Evolutionary conservation across 2,888 invertebrate genomes (phyloP).

Genomic region (Diabrotica balteata): DNA sequence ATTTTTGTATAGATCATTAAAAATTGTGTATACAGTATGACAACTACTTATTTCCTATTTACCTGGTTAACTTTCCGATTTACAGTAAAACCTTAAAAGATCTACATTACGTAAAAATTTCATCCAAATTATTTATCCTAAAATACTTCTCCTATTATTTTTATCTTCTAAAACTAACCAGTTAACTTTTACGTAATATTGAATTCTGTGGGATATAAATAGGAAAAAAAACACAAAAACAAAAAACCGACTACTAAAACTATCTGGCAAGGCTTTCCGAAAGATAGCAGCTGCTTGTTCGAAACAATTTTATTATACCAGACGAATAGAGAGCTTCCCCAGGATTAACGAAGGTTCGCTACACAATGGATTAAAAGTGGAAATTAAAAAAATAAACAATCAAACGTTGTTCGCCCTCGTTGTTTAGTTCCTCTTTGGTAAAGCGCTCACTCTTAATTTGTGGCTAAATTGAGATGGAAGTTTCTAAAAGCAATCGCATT

Average conservation of each 20-base stretch:
- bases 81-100: no score
- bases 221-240: no score
- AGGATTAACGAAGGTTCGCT: constrained; percentile 26
- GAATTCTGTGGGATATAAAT: no score
- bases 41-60: no score
- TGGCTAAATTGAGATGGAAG: constrained; percentile 20
- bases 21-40: no score
- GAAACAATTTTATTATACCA: constrained; percentile 23
- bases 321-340: constrained; percentile 19
- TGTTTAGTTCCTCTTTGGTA: constrained; percentile 13
- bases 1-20: no score
- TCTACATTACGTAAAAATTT: no score
- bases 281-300: constrained; percentile 17
- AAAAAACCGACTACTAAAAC: background rate
- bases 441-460: constrained; percentile 22
- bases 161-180: no score
- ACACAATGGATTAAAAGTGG: constrained; percentile 30
- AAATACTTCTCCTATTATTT: no score
- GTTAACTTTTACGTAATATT: no score
- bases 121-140: no score
- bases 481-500: constrained; percentile 15
- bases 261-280: constrained; percentile 10
- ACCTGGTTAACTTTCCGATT: no score
- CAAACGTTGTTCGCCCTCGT: constrained; percentile 15
- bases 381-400: constrained; percentile 32